These are phyloP conservation scores for Pygoscelis adeliae DNA, from an alignment of 2,113 vertebrate species.

Conservation along the genomic window DNA sequence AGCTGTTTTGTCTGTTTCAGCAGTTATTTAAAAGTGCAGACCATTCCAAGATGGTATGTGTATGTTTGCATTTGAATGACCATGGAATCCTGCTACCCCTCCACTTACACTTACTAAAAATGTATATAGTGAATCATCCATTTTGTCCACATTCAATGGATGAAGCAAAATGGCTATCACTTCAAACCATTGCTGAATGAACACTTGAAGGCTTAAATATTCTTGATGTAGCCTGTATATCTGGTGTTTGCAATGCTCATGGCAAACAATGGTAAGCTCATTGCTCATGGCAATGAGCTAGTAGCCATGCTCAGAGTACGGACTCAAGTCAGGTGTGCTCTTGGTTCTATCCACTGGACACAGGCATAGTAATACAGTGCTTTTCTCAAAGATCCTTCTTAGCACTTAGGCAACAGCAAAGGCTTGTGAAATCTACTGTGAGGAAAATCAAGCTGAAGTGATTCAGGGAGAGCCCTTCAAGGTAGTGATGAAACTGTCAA, in stretches of 20 bases:
- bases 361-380: no score
- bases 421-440: not conserved
- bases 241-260: not conserved
- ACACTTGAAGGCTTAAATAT: not conserved
- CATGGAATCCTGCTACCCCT: not conserved
- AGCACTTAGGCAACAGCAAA: not conserved
- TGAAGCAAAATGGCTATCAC: not conserved
- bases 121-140: not conserved
- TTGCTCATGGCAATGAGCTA: not conserved
- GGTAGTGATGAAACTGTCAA: not conserved
- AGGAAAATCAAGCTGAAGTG: not conserved
- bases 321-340: not conserved
- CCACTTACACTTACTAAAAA: not conserved
- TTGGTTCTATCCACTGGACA: not conserved
- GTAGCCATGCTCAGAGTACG: not conserved
- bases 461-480: not conserved
- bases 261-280: no score
- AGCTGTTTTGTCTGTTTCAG: not conserved
- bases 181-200: not conserved
- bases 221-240: not conserved
- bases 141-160: not conserved
- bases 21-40: not conserved
- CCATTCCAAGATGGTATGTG: not conserved
- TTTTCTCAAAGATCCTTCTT: not conserved
- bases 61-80: not conserved